Conservation (phyloP, 2,797 vertebrate species). For the Cyprinodon diabolis region DNA sequence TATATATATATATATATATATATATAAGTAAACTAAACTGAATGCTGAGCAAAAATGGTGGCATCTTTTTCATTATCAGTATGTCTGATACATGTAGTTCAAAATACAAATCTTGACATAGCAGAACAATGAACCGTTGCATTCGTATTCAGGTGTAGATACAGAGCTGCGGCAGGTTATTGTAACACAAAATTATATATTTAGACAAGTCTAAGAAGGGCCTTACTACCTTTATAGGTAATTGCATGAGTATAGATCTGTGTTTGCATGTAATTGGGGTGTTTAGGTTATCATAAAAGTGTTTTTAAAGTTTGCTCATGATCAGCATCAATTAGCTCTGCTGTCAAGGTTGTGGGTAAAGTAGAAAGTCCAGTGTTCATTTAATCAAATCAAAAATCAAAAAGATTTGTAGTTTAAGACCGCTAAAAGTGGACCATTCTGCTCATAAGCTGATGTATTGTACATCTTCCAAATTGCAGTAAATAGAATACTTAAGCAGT, state of each 20-base stretch:
- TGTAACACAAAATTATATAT: background rate
- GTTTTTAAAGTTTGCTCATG: background rate
- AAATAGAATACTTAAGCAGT: no score
- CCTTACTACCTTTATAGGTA: background rate
- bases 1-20: no score
- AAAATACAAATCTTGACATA: background rate
- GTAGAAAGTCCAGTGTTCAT: no score
- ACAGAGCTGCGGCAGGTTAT: background rate
- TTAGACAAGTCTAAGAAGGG: background rate
- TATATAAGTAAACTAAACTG: no score
- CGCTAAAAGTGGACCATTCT: no score
- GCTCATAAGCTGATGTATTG: no score
- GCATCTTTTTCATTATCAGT: background rate
- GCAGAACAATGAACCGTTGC: no score
- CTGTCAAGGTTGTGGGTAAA: background rate
- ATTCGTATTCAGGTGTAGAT: background rate
- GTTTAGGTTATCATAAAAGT: slow-evolving; percentile 8
- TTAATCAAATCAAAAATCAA: no score
- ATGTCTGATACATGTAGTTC: background rate
- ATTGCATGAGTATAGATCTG: background rate
- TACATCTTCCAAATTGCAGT: no score
- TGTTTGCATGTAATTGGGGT: background rate
- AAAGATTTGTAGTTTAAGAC: no score
- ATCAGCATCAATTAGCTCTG: slow-evolving; percentile 19
- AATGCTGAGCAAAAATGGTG: no score